Evolutionary conservation across 2,888 invertebrate genomes (phyloP), one percentile per base, ranked within the genome.

Genomic region (Myathropa florea): DNA sequence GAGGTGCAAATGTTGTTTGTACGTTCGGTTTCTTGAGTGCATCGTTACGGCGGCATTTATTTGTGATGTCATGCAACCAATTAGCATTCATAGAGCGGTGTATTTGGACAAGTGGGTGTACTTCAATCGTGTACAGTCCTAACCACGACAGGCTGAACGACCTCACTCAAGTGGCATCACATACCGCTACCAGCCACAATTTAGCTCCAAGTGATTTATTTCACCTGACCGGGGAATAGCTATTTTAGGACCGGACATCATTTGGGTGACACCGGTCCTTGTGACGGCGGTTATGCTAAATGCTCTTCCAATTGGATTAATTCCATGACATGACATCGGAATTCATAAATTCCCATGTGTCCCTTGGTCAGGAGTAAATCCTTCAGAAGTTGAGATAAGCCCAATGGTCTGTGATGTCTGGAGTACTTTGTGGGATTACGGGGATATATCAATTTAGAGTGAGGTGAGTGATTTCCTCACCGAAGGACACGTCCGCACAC

Each of bases 341-440:
- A 61, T 72, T 30, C 61, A 72, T 72, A 72, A 72, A 72, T 72
- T 53, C 59, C 9, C 39, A 10, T 39, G n/a, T 23, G 46, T 72
- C 61, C 46, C 24, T 46, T 46, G 39, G 46, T 23, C 30, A 9
- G 4, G 24, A 12, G 55, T 67, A 55, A 55, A 67, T 68, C 55
- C 55, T 57, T 57, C 23, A 57, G 33, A 33, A 23, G 9, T 28
- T 23, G 10, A 30, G 46, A 23, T 30, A 72, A 63, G 7, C 24
- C 18, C 7, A 46, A 46, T 46, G 46, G 4, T 7, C 46, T 18
- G 18, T 0, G 46, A 18, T 46, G 18, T 18, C 18, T 7, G 39
- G n/a, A n/a, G 39, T 39, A 3, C 39, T 1, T 18, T 6, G 2
- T 4, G n/a, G 46, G 46, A 46, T 46, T 18, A 46, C 6, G 18